Evolutionary conservation across 2,797 vertebrate genomes (phyloP).

Genomic region (Liasis olivaceus): DNA sequence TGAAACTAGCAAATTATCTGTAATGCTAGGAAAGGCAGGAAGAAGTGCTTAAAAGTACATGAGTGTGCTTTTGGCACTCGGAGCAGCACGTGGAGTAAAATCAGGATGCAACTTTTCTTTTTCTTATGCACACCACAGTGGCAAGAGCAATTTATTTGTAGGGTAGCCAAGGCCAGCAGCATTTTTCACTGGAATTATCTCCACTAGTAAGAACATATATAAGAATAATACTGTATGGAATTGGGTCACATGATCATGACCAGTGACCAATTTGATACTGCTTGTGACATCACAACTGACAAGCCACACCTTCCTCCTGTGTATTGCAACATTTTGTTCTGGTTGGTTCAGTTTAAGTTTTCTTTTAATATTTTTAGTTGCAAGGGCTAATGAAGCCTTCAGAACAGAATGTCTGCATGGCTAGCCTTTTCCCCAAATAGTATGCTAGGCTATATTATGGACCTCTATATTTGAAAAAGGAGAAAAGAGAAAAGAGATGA

Average conservation of each 20-base stretch:
- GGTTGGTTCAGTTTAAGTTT: background rate
- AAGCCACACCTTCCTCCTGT: background rate
- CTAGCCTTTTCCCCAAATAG: background rate
- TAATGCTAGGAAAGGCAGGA: constrained; percentile 79
- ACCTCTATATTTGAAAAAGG: background rate
- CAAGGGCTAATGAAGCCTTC: background rate
- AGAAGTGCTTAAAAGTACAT: constrained; percentile 74
- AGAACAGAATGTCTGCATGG: background rate
- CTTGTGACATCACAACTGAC: background rate
- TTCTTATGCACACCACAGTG: constrained; percentile 47
- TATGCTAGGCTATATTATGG: background rate
- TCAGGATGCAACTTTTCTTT: constrained; percentile 55
- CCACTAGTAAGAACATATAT: background rate
- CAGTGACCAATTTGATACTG: background rate
- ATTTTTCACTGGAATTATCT: background rate
- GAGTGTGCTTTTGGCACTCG: constrained; percentile 69
- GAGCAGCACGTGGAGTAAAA: constrained; percentile 60
- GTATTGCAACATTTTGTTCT: background rate
- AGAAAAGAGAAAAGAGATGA: background rate
- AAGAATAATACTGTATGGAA: background rate
- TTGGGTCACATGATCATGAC: background rate
- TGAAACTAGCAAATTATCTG: constrained; percentile 85
- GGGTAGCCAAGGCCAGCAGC: background rate
- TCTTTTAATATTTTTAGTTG: background rate
- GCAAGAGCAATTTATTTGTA: background rate